A percentile compares a stretch with the other conserved stretches of the same genome.
phyloP scores from a whole-genome alignment of 2,113 vertebrate genomes.

The Eptatretus burgeri region DNA sequence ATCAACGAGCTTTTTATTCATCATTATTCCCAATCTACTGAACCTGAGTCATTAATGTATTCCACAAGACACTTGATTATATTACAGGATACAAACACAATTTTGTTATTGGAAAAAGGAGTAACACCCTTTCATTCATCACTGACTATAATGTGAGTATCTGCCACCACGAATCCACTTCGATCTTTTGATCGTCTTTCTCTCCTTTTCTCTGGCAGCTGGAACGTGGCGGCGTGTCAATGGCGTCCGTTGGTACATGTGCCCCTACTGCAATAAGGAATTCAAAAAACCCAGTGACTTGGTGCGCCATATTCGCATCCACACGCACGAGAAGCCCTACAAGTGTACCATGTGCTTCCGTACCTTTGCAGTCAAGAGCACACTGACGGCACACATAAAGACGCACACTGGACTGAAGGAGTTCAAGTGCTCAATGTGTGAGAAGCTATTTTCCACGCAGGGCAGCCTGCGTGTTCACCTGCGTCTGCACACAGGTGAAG shows the following conservation, averaged over 20 bases:
- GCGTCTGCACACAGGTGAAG: constrained; percentile 75
- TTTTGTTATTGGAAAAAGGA: too few relatives aligned
- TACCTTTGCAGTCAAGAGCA: constrained; percentile 88
- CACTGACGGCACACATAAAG: constrained; percentile 87
- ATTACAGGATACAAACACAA: too few relatives aligned
- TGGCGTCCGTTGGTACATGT: constrained; percentile 75
- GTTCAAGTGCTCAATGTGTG: constrained; percentile 74
- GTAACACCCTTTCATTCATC: too few relatives aligned
- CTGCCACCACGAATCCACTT: too few relatives aligned
- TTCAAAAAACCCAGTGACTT: constrained; percentile 94
- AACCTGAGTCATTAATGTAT: too few relatives aligned
- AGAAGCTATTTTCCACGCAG: constrained; percentile 92
- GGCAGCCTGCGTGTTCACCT: constrained; percentile 97
- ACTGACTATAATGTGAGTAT: too few relatives aligned
- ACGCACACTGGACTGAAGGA: constrained; percentile 88
- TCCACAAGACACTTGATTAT: too few relatives aligned
- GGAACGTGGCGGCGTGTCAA: constrained; percentile 76
- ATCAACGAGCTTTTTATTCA: too few relatives aligned
- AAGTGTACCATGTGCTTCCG: constrained; percentile 95
- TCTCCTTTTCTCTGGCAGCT: constrained; percentile 12
- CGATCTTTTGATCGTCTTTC: too few relatives aligned
- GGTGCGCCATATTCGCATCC: constrained; percentile 85
- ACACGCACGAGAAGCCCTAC: constrained; percentile 93
- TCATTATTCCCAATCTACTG: too few relatives aligned
- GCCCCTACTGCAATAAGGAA: constrained; percentile 78